Percentiles rank a stretch among this genome's conserved stretches.
These are phyloP conservation scores for Eolophus roseicapilla DNA, from an alignment of 2,113 vertebrate genomes.

Conservation along the genomic window DNA sequence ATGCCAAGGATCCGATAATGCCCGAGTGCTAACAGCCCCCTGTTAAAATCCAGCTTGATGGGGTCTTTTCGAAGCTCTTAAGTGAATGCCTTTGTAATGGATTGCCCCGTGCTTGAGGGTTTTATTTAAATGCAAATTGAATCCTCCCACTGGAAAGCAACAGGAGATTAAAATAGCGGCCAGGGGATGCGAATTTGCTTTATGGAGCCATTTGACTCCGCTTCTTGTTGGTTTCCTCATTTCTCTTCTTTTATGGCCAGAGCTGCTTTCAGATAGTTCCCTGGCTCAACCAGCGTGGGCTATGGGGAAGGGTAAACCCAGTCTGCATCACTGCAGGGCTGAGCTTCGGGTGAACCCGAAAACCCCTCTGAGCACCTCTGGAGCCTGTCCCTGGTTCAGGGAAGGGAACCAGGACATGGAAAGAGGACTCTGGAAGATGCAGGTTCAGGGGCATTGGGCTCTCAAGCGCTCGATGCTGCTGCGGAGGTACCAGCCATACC, in stretches of 20 bases:
- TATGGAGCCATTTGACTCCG: neutral
- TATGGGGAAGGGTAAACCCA: neutral
- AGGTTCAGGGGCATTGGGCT: neutral
- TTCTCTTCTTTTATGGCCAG: neutral
- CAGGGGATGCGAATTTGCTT: neutral
- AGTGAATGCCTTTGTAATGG: neutral
- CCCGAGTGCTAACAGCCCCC: neutral
- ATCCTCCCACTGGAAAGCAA: constrained; percentile 30
- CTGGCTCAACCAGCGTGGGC: neutral
- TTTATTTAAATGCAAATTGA: constrained; percentile 59
- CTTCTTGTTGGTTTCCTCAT: neutral
- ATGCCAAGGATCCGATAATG: neutral
- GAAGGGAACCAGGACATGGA: neutral
- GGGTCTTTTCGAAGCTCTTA: neutral
- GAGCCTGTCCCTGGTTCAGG: neutral
- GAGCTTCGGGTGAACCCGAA: neutral
- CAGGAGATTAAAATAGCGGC: constrained; percentile 15
- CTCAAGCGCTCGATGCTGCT: neutral
- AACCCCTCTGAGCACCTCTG: neutral
- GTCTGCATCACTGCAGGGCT: fast-evolving
- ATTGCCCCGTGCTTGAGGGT: neutral
- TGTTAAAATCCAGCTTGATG: neutral
- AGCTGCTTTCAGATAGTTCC: neutral
- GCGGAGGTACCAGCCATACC: fast-evolving
- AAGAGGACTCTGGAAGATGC: neutral